Evolutionary conservation across 2,113 vertebrate species (phyloP).

Genomic region (Oryctolagus cuniculus): DNA sequence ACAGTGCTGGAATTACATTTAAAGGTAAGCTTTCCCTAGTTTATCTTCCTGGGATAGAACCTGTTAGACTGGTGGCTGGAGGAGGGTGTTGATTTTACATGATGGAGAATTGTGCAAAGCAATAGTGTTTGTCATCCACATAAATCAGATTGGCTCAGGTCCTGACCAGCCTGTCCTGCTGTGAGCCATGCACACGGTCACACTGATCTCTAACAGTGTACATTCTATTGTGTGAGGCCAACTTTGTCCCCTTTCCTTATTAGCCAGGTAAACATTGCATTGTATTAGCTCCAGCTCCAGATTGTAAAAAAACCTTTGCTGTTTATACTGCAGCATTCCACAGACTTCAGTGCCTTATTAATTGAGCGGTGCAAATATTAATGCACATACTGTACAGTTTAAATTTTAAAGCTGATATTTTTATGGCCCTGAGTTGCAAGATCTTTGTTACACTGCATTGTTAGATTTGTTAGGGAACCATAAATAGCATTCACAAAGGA

Average conservation of each 20-base stretch:
- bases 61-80: neutral
- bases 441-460: constrained; percentile 88
- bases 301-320: constrained; percentile 84
- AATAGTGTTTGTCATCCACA: constrained; percentile 51
- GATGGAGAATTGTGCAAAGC: constrained; percentile 52
- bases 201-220: constrained; percentile 45
- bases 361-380: constrained; percentile 95
- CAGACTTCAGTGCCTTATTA: constrained; percentile 92
- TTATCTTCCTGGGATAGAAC: constrained; percentile 66
- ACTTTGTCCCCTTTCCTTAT: constrained; percentile 50
- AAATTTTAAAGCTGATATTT: constrained; percentile 95
- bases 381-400: constrained; percentile 97
- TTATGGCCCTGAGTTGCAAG: constrained; percentile 94
- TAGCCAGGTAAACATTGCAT: constrained; percentile 84
- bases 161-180: neutral
- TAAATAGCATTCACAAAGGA: constrained; percentile 85
- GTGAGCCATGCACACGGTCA: neutral
- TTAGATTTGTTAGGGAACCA: constrained; percentile 88
- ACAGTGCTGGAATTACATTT: constrained; percentile 73
- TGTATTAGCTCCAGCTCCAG: constrained; percentile 86
- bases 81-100: constrained; percentile 16
- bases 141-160: constrained; percentile 59
- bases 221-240: neutral
- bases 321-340: constrained; percentile 95
- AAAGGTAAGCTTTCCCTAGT: constrained; percentile 60